These are phyloP conservation scores for Drosophila azteca DNA, from an alignment of 1,140 invertebrate species.

Conservation along the genomic window DNA sequence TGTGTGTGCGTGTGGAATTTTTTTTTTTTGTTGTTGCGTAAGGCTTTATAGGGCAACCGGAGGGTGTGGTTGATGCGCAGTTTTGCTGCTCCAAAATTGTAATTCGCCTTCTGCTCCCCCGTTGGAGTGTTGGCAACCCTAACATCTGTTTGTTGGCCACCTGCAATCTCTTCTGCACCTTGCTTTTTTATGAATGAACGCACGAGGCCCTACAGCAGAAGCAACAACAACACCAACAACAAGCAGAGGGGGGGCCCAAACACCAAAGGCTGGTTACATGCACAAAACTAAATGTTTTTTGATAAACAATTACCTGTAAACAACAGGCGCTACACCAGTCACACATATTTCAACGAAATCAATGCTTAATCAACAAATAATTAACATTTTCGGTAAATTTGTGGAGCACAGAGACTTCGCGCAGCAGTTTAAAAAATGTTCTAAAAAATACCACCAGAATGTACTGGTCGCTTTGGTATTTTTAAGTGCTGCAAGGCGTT, in stretches of 20 bases:
- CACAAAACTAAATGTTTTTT: neutral
- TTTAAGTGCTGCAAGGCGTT: conserved; percentile 16
- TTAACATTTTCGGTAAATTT: neutral
- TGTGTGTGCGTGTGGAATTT: conserved; percentile 21
- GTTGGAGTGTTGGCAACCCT: conserved; percentile 14
- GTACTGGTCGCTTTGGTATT: conserved; percentile 26
- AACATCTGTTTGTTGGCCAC: conserved; percentile 43
- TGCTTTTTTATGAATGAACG: conserved; percentile 78
- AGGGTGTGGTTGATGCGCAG: conserved; percentile 58
- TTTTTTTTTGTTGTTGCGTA: conserved; percentile 73
- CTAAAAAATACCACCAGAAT: conserved; percentile 34
- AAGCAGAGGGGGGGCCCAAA: too few relatives aligned
- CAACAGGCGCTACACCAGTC: too few relatives aligned
- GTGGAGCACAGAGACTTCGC: neutral
- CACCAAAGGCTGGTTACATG: conserved; percentile 24
- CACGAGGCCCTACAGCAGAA: conserved; percentile 9
- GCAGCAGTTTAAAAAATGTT: conserved; percentile 7
- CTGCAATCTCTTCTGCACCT: conserved; percentile 35
- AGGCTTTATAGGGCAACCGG: conserved; percentile 78
- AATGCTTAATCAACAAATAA: too few relatives aligned
- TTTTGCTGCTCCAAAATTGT: neutral
- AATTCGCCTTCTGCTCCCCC: conserved; percentile 15
- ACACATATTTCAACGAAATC: neutral
- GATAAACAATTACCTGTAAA: too few relatives aligned
- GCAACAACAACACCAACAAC: conserved; percentile 23